phyloP scores from a whole-genome alignment of 2,113 vertebrate species.

The Dipodomys ordii region DNA sequence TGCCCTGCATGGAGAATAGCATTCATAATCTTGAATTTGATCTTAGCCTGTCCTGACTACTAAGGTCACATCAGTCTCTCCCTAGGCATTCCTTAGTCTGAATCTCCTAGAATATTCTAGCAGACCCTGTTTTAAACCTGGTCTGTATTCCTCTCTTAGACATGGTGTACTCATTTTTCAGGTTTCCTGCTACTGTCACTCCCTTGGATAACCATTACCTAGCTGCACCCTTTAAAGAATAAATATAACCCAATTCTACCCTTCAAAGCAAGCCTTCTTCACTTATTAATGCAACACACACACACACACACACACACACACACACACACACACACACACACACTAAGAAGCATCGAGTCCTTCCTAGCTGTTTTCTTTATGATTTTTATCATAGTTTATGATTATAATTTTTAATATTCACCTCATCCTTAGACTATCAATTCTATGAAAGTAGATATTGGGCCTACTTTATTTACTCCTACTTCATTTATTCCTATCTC shows the following conservation, averaged over 20 bases:
- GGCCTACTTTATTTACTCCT: background rate
- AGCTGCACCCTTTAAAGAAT: background rate
- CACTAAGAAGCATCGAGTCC: background rate
- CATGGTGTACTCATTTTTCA: background rate
- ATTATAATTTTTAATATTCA: background rate
- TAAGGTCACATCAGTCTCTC: background rate
- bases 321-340: background rate
- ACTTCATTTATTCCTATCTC: background rate
- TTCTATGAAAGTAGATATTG: background rate
- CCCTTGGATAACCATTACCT: background rate
- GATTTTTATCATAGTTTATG: slow-evolving; percentile 10
- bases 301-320: background rate
- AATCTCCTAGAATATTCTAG: background rate
- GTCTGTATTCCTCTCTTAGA: background rate
- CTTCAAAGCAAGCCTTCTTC: background rate
- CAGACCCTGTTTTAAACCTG: background rate
- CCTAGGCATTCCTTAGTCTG: background rate
- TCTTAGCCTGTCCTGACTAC: background rate
- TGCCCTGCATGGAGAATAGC: background rate
- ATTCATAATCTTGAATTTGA: background rate
- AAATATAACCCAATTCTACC: no score
- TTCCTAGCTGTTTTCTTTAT: slow-evolving; percentile 13
- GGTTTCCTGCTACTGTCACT: background rate
- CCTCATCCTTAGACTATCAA: background rate
- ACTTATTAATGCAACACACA: no score